Conservation (phyloP, 2,888 invertebrate genomes). For the Lysandra bellargus region DNA sequence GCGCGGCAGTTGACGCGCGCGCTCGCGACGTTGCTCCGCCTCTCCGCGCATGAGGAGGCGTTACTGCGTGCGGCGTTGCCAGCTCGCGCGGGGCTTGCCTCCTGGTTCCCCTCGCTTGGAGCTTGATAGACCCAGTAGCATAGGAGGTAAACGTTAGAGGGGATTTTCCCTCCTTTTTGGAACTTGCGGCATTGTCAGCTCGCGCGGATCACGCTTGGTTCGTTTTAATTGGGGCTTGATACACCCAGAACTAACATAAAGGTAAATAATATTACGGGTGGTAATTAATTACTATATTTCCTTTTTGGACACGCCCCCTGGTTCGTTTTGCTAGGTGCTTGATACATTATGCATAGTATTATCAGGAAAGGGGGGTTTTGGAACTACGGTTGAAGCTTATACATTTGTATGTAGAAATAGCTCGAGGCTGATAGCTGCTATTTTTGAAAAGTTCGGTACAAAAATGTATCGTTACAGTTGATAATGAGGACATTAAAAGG, state of each 20-base stretch:
- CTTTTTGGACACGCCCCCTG: too few relatives aligned
- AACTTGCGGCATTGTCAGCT: background rate
- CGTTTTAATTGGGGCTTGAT: too few relatives aligned
- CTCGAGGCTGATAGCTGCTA: background rate
- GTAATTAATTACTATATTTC: too few relatives aligned
- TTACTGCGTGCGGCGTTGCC: conserved; percentile 88
- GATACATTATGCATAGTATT: too few relatives aligned
- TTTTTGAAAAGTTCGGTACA: too few relatives aligned
- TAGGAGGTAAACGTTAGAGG: background rate
- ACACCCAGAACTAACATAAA: too few relatives aligned
- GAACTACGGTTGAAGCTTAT: background rate
- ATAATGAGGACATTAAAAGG: too few relatives aligned
- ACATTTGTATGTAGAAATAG: background rate
- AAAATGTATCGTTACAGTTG: too few relatives aligned
- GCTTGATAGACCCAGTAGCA: conserved; percentile 49
- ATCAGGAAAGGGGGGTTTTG: too few relatives aligned
- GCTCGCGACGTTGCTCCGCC: conserved; percentile 89
- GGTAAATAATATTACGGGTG: too few relatives aligned
- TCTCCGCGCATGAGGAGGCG: conserved; percentile 93
- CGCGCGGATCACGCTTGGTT: too few relatives aligned
- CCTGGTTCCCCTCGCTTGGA: conserved; percentile 66
- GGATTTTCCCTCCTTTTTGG: background rate
- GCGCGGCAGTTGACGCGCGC: conserved; percentile 94
- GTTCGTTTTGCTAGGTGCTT: too few relatives aligned
- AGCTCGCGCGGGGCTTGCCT: conserved; percentile 60